These are phyloP conservation scores for Xanthia togata DNA, from an alignment of 2,888 invertebrate species.

Conservation along the genomic window DNA sequence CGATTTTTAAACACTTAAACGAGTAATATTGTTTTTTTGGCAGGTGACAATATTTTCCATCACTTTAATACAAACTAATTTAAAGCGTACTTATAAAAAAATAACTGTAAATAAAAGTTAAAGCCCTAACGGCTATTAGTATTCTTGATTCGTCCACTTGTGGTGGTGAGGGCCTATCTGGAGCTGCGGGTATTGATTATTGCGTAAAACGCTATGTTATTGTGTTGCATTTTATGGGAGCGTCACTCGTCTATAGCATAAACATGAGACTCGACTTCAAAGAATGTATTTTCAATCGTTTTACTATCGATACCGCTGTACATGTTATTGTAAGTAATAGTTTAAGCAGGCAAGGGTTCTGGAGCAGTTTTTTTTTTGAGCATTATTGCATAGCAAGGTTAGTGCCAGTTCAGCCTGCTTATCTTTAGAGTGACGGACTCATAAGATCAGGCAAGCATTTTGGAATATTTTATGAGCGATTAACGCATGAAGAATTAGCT, in stretches of 20 bases:
- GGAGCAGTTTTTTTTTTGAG: background rate
- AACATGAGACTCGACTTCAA: slow-evolving; percentile 55
- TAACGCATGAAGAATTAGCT: background rate
- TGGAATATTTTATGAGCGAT: background rate
- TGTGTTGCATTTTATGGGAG: slow-evolving; percentile 84
- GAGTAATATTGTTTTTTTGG: no score
- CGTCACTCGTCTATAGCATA: slow-evolving; percentile 69
- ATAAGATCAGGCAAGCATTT: background rate
- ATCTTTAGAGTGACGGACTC: background rate
- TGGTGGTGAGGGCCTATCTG: slow-evolving; percentile 69
- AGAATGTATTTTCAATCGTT: slow-evolving; percentile 20
- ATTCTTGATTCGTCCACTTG: slow-evolving; percentile 72
- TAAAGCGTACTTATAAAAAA: background rate
- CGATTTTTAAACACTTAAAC: background rate
- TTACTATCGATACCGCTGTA: background rate
- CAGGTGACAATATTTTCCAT: background rate
- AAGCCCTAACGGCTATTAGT: slow-evolving; percentile 69
- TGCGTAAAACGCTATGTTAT: slow-evolving; percentile 83
- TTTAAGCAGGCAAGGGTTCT: background rate
- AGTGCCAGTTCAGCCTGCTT: background rate
- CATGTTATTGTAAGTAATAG: background rate
- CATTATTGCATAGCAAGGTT: background rate
- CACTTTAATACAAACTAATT: background rate
- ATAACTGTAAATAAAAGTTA: slow-evolving; percentile 11
- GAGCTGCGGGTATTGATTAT: slow-evolving; percentile 82